Evolutionary conservation across 2,113 vertebrate genomes (phyloP).

Genomic region (Cheilinus undulatus): DNA sequence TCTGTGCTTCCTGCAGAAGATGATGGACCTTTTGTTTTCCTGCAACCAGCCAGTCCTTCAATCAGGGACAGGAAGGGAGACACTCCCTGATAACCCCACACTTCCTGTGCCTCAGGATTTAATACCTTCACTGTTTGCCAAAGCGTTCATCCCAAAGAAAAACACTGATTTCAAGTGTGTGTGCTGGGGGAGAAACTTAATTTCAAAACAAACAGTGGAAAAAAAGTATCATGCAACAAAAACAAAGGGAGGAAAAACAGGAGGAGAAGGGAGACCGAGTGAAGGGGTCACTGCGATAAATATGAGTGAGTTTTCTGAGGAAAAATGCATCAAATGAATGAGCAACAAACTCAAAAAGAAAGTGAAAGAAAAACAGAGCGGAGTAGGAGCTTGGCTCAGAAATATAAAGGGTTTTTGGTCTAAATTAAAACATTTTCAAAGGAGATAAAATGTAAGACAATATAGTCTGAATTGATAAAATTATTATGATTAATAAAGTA

Average conservation of each 20-base stretch:
- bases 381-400: too few species aligned
- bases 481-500: too few species aligned
- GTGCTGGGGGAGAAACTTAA: conserved; percentile 8
- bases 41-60: conserved; percentile 54
- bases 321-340: conserved; percentile 1
- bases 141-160: conserved; percentile 54
- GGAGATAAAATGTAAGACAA: too few species aligned
- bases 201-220: conserved; percentile 43
- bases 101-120: conserved; percentile 69
- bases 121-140: conserved; percentile 60
- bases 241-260: conserved; percentile 43
- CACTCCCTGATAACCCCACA: conserved; percentile 71
- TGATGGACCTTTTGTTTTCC: conserved; percentile 68
- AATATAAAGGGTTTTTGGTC: too few species aligned
- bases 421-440: too few species aligned
- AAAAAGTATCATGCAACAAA: conserved; percentile 17
- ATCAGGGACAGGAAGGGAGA: conserved; percentile 66
- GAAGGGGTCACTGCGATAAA: conserved; percentile 26
- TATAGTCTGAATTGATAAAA: too few species aligned
- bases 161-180: conserved; percentile 40
- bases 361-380: conserved; percentile 19
- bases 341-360: conserved; percentile 33
- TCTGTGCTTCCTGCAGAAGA: conserved; percentile 64
- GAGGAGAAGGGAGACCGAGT: neutral
- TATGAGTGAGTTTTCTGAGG: conserved; percentile 6